Evolutionary conservation across 2,113 vertebrate genomes (phyloP).

Genomic region (Typhlomys cinereus): DNA sequence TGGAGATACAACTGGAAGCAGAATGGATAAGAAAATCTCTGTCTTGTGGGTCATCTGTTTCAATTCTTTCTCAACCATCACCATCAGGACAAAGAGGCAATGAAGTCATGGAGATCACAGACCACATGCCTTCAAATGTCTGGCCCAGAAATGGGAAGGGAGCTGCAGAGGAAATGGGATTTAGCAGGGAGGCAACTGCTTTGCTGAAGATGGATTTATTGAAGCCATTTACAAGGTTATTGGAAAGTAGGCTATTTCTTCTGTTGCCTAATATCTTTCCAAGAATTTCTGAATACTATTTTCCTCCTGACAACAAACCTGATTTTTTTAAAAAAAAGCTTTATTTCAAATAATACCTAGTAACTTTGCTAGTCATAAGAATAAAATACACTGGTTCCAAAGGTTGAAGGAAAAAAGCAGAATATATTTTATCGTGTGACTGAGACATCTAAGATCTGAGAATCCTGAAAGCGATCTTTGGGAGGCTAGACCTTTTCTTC

Average conservation of each 20-base stretch:
- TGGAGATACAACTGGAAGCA: neutral
- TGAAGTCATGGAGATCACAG: neutral
- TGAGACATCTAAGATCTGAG: neutral
- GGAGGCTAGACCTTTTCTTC: neutral
- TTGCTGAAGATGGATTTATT: neutral
- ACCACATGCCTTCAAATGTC: neutral
- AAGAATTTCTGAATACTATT: constrained; percentile 36
- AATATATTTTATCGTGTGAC: neutral
- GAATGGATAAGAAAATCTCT: neutral
- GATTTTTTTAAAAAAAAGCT: neutral
- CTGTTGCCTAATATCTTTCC: constrained; percentile 4
- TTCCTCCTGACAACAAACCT: neutral
- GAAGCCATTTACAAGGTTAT: neutral
- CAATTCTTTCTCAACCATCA: neutral
- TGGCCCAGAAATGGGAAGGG: neutral
- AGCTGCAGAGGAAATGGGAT: neutral
- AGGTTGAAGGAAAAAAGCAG: neutral
- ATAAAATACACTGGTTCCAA: neutral
- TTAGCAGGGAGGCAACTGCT: neutral
- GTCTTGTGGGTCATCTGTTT: neutral
- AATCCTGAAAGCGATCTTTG: neutral
- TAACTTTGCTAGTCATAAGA: neutral
- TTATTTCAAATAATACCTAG: neutral
- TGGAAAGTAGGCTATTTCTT: constrained; percentile 16
- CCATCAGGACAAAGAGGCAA: neutral